These are phyloP conservation scores for Drosophila rellima DNA, from an alignment of 2,888 invertebrate genomes.

Conservation along the genomic window DNA sequence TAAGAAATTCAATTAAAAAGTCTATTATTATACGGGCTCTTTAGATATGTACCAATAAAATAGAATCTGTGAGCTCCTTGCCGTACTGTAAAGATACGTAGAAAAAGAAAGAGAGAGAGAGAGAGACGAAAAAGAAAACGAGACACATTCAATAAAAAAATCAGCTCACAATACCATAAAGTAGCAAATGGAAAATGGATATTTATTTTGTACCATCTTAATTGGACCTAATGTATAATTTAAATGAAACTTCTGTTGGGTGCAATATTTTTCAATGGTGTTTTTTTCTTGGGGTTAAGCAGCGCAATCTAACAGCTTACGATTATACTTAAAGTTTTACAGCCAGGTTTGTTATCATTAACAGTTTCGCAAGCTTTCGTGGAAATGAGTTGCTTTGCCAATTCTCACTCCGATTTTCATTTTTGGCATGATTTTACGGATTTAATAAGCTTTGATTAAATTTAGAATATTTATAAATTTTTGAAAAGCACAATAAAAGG, in stretches of 20 bases:
- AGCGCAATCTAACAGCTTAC: constrained; percentile 14
- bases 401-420: constrained; percentile 1
- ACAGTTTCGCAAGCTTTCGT: neutral
- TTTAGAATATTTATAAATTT: neutral
- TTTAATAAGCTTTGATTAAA: neutral
- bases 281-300: neutral
- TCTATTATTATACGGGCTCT: constrained; percentile 12
- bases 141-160: constrained; percentile 47
- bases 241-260: constrained; percentile 5
- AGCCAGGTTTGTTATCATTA: neutral
- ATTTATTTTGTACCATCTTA: constrained; percentile 4
- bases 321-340: neutral
- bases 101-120: constrained; percentile 60
- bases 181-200: constrained; percentile 7
- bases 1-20: constrained; percentile 29
- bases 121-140: constrained; percentile 55
- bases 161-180: constrained; percentile 31
- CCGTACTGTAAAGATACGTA: constrained; percentile 85
- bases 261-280: constrained; percentile 1
- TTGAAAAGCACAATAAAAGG: constrained; percentile 1
- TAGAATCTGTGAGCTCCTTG: constrained; percentile 86
- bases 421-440: constrained; percentile 5
- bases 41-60: constrained; percentile 85
- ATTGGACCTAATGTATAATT: constrained; percentile 7
- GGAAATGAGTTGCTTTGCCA: neutral